Base-by-base conservation (phyloP, 2,888 invertebrate genomes). In the Melanargia galathea region DNA sequence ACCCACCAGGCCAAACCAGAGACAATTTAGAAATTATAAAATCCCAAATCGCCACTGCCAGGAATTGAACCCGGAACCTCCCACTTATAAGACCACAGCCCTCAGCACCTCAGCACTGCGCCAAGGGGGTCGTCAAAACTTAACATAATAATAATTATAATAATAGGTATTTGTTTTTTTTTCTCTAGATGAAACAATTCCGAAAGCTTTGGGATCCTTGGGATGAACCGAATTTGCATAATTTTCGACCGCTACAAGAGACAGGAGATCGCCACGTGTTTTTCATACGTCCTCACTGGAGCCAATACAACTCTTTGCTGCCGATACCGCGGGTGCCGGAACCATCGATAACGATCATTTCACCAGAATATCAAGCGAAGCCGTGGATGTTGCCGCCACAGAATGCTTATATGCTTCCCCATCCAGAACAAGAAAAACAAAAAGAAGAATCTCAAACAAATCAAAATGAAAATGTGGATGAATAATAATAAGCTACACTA, bases 241-340 rank as follows among this genome's bases (percentile, higher is more conserved):
- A 94, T 77, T 93, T 79, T 68, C 86, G 94, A 64, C 80, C 87
- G 0, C 77, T 92, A 2, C 92, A 93, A 75, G 85, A 88, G 1
- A 72, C 81, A 3, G 71, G 76, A 22, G 77, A 83, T 7, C 80
- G 93, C 40, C 83, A 83, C 18, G 69, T 94, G 0, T 92, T 92
- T 69, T 92, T 93, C 62, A 91, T 93, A 38, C 90, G 83, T 62
- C 92, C 93, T 1, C 92, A 92, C 60, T 87, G 87, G 81, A 79
- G 75, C 58, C 86, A 85, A 63, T 92, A 92, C 70, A 89, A 92
- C 64, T 92, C 93, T 0, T 72, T 92, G 43, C 71, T 93, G 24
- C 91, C 92, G 0, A 82, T 84, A 70, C 86, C 87, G 2, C 80
- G 86, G 56, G 0, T 84, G 10, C 84, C 83, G 24, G 86, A 87